Percentiles rank a stretch among this genome's conserved stretches.
phyloP scores from a whole-genome alignment of 2,888 invertebrate genomes.

The Ptychoptera contaminata region DNA sequence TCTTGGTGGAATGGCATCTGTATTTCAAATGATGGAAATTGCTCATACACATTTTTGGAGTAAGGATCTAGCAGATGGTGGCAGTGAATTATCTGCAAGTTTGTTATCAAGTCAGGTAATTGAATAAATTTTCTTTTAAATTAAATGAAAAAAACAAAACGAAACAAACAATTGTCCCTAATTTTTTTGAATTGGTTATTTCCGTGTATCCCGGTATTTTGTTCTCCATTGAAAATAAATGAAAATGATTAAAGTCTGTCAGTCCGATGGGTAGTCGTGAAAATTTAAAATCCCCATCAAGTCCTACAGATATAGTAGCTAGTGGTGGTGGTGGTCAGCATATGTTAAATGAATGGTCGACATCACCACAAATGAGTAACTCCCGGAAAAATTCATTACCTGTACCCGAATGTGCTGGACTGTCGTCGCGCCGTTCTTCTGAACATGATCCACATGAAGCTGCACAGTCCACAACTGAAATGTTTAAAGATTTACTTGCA shows the following conservation, averaged over 20 bases:
- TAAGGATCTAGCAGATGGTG: slow-evolving; percentile 54
- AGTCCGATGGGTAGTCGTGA: slow-evolving; percentile 54
- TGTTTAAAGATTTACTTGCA: slow-evolving; percentile 85
- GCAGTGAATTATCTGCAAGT: slow-evolving; percentile 32
- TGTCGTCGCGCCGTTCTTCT: slow-evolving; percentile 37
- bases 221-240: not conserved
- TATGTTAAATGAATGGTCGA: not conserved
- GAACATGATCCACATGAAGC: slow-evolving; percentile 49
- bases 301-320: slow-evolving; percentile 36
- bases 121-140: not conserved
- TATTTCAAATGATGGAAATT: slow-evolving; percentile 93
- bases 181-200: not conserved
- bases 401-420: slow-evolving; percentile 10
- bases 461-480: slow-evolving; percentile 70
- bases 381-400: slow-evolving; percentile 24
- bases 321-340: not conserved
- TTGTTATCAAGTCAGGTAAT: slow-evolving; percentile 26
- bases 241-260: slow-evolving; percentile 30
- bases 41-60: slow-evolving; percentile 98
- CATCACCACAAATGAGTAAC: not conserved
- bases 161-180: not conserved
- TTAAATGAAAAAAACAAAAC: not conserved
- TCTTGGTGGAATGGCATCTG: slow-evolving; percentile 92
- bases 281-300: slow-evolving; percentile 45
- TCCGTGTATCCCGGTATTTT: not conserved